phyloP scores from a whole-genome alignment of 1,140 invertebrate species.

The Ylistrum balloti region DNA sequence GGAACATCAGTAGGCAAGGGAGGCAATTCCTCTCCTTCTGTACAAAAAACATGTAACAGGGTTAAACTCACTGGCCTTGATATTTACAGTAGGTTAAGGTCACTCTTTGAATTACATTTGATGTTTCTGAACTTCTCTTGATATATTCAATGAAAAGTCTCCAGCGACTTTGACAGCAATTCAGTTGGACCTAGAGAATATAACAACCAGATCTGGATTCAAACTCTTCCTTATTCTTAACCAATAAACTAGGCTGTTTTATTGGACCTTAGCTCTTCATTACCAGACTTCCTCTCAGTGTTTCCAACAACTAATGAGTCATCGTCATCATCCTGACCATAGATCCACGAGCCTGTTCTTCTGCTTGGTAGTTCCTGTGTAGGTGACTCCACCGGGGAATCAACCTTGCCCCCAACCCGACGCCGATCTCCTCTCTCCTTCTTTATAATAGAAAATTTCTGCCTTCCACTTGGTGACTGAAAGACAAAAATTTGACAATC shows the following conservation, averaged over 20 bases:
- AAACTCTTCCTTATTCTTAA: no score
- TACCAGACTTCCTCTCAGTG: background rate
- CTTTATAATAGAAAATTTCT: background rate
- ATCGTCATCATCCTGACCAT: background rate
- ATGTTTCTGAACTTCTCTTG: no score
- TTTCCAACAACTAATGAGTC: background rate
- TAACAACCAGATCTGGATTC: no score
- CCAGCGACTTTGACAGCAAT: no score
- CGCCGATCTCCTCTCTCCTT: background rate
- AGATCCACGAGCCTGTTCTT: background rate
- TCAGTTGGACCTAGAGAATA: no score
- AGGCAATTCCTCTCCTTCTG: background rate
- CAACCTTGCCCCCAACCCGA: background rate
- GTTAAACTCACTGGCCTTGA: no score
- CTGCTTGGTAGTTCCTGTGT: background rate
- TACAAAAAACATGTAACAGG: background rate
- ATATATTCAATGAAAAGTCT: no score
- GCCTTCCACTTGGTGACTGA: conserved; percentile 11
- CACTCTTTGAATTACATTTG: no score
- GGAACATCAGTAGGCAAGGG: background rate
- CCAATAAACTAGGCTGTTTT: no score
- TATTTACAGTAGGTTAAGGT: no score
- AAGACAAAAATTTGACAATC: background rate
- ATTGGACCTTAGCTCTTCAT: background rate
- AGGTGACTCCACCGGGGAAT: background rate